Conservation (phyloP, 2,888 invertebrate genomes). For the Hypercompe scribonia region DNA sequence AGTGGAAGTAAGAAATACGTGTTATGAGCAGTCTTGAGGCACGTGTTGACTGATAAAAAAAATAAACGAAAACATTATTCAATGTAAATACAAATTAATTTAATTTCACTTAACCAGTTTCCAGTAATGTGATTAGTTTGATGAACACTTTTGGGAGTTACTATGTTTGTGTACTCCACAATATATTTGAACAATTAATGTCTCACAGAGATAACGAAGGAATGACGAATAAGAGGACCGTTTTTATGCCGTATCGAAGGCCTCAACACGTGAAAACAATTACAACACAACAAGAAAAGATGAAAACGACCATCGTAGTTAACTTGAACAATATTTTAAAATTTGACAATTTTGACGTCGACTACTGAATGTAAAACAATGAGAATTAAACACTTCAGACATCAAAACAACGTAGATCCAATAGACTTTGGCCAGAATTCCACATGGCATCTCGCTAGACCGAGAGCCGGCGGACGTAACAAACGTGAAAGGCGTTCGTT, state of each 20-base stretch:
- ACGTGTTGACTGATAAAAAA: not conserved
- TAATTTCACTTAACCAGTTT: not conserved
- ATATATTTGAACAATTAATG: too few species aligned
- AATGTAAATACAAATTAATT: not conserved
- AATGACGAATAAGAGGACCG: too few species aligned
- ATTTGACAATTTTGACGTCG: not conserved
- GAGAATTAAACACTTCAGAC: not conserved
- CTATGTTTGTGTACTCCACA: too few species aligned
- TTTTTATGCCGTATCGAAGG: not conserved
- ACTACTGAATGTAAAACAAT: not conserved
- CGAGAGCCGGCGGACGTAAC: constrained; percentile 40
- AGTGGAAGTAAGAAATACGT: not conserved
- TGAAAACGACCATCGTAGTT: not conserved
- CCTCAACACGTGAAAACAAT: too few species aligned
- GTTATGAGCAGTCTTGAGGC: not conserved
- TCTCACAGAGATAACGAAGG: too few species aligned
- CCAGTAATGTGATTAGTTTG: not conserved
- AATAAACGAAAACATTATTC: not conserved
- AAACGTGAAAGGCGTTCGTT: constrained; percentile 66
- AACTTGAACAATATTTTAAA: not conserved
- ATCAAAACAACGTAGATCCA: constrained; percentile 6
- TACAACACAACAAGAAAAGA: too few species aligned
- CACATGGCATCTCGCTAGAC: constrained; percentile 24
- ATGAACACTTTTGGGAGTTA: not conserved
- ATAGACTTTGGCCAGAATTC: constrained; percentile 16